Evolutionary conservation across 53 echinoderm and acorn worm species (phyloP), one percentile per base, ranked within the genome.

Genomic region (Paracentrotus lividus): DNA sequence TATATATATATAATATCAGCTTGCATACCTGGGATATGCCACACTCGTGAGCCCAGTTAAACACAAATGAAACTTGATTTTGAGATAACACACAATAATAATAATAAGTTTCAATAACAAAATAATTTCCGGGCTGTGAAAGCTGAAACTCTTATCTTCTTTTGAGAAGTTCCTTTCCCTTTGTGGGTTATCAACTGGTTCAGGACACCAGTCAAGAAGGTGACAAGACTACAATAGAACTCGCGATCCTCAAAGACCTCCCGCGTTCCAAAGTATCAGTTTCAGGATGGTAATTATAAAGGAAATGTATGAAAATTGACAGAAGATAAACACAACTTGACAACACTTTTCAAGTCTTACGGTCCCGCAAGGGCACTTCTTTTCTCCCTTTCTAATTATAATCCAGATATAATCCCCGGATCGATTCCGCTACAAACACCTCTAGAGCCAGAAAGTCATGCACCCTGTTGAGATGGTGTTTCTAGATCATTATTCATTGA

Each of bases 271-370:
- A 38, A 45, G n/a, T 47, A 44, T n/a, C 31, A 45, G 47, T 81
- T 45, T 47, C 44, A 24, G 81, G 26, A 23, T 47, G 21, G 3
- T 18, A 27, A 86, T 55, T 34, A 44, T 21, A 12, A 34, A 86
- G 33, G 24, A 55, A 29, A 56, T 2, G 86, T 31, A 31, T 13
- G 5, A 86, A 86, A 86, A 33, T 56, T 86, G 55, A 33, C 56
- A 86, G 86, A 54, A 86, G 55, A 86, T 86, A 86, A 52, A 86
- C 86, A 86, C 57, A 55, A 55, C 20, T 24, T 54, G 56, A 86
- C 86, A 54, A 34, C 43, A 86, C 54, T 56, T 86, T 86, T 86
- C 38, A 56, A 56, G 33, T 56, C 56, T 86, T 36, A 55, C 10
- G 12, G 27, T 47, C 47, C 47, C 8, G 27, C 26, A 14, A 45